A percentile compares a stretch with the other conserved stretches of the same genome.
These are phyloP conservation scores for Elachura formosa DNA, from an alignment of 2,113 vertebrate species.

Conservation along the genomic window DNA sequence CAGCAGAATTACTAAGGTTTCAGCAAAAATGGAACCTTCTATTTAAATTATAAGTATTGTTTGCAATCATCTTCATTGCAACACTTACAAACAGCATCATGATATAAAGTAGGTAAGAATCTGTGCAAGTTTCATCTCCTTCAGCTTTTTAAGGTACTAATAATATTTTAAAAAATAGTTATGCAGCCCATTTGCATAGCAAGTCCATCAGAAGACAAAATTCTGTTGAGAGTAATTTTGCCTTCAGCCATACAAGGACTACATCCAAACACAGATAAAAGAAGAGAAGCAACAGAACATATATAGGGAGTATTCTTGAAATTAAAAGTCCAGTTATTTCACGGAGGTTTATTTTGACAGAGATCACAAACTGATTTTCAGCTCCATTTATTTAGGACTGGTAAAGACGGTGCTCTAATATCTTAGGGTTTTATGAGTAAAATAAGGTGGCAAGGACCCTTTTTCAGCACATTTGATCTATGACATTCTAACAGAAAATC, in stretches of 20 bases:
- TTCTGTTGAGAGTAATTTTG: neutral
- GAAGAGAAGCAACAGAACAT: neutral
- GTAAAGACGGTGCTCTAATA: neutral
- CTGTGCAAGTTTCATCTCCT: neutral
- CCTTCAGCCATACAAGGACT: neutral
- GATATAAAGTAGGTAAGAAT: rapidly evolving
- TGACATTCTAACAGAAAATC: neutral
- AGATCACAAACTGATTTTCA: neutral
- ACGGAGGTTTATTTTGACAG: neutral
- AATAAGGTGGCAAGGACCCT: neutral
- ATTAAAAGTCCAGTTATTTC: neutral
- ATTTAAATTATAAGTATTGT: neutral
- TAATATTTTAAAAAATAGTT: neutral
- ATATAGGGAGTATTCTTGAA: neutral
- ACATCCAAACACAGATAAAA: neutral
- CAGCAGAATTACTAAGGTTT: neutral
- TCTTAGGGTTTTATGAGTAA: neutral
- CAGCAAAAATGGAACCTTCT: neutral
- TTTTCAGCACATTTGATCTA: neutral
- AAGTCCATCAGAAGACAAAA: neutral
- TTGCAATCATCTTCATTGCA: neutral
- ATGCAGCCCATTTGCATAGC: neutral
- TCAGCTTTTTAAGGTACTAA: neutral
- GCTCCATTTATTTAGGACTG: neutral
- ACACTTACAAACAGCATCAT: neutral